Evolutionary conservation across 2,797 vertebrate species (phyloP).

Genomic region (Loris lydekkerianus): DNA sequence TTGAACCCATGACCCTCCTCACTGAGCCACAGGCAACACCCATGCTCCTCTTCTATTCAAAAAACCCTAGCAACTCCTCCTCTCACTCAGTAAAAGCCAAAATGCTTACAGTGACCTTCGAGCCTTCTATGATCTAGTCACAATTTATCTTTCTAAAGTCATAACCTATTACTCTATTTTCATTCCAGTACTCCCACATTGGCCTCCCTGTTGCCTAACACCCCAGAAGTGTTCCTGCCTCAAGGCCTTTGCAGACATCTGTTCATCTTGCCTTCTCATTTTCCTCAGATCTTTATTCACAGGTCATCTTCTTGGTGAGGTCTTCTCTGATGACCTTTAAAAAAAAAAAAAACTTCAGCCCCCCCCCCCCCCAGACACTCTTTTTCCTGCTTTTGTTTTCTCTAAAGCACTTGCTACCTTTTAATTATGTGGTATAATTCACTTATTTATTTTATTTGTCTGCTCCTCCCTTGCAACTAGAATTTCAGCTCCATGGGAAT

Average conservation of each 20-base stretch:
- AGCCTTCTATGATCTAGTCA: neutral
- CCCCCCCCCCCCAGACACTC: neutral
- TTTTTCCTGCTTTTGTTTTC: neutral
- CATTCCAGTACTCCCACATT: neutral
- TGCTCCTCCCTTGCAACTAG: neutral
- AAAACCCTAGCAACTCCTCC: neutral
- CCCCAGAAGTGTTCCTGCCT: neutral
- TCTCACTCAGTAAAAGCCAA: neutral
- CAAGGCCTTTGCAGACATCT: neutral
- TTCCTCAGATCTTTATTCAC: neutral
- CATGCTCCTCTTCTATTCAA: no score
- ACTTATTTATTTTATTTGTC: neutral
- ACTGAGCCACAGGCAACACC: no score
- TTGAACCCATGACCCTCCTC: no score
- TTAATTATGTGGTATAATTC: slow-evolving; percentile 9
- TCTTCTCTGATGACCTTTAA: neutral
- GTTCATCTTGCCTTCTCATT: neutral
- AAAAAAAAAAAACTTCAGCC: neutral
- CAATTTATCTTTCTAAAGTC: neutral
- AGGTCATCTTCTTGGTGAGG: neutral
- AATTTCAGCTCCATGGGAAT: neutral
- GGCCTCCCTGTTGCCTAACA: neutral
- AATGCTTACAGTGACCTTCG: neutral
- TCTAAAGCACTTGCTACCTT: neutral
- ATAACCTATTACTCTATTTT: neutral